Percentiles rank a stretch among this genome's conserved stretches.
Conservation (phyloP, 2,797 vertebrate genomes). For the Menidia menidia region DNA sequence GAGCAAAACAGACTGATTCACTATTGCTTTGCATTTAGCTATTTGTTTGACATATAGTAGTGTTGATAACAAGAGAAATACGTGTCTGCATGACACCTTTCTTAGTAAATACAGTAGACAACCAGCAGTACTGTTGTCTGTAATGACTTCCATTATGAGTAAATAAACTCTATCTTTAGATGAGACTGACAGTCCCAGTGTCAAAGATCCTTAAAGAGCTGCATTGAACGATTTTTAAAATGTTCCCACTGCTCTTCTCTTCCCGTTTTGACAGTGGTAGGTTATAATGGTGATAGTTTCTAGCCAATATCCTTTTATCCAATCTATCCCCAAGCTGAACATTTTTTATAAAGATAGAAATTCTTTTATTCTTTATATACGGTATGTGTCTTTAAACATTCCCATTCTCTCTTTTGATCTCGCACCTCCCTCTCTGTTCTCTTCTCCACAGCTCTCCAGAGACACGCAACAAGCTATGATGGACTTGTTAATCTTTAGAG, state of each 20-base stretch:
- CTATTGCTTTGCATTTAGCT: too few species aligned
- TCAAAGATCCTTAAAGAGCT: constrained; percentile 42
- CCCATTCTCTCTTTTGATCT: constrained; percentile 37
- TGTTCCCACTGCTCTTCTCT: constrained; percentile 36
- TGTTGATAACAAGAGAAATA: too few species aligned
- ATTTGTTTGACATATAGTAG: too few species aligned
- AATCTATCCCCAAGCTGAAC: constrained; percentile 46
- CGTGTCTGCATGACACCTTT: too few species aligned
- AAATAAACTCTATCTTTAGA: constrained; percentile 17
- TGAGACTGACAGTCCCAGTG: constrained; percentile 23
- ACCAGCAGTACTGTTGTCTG: neutral
- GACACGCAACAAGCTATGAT: constrained; percentile 65
- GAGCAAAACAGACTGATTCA: too few species aligned
- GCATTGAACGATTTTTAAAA: constrained; percentile 51
- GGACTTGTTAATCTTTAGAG: constrained; percentile 67
- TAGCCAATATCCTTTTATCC: constrained; percentile 71
- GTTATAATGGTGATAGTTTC: constrained; percentile 68
- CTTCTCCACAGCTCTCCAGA: constrained; percentile 53
- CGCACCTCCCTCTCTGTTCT: constrained; percentile 20
- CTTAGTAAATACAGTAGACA: neutral
- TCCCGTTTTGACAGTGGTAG: constrained; percentile 67
- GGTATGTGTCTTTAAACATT: constrained; percentile 56
- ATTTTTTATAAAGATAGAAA: constrained; percentile 65
- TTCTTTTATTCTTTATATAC: constrained; percentile 42
- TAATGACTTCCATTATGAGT: constrained; percentile 11